A percentile compares a stretch with the other conserved stretches of the same genome.
Evolutionary conservation across 2,888 invertebrate species (phyloP).

Genomic region (Tenthredo amoena): DNA sequence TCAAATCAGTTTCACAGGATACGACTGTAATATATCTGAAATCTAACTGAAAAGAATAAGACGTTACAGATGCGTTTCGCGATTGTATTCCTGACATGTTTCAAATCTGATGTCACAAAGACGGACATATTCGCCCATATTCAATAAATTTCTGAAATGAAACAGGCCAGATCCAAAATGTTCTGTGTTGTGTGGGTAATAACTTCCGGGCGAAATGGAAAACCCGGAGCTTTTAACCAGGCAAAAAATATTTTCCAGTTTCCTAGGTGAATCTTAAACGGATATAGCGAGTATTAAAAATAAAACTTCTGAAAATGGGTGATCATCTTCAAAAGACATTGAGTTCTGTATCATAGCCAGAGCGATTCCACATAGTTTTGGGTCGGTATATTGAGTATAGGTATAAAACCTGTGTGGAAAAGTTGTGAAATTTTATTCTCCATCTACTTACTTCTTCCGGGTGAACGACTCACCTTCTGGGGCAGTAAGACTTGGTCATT

Average conservation of each 20-base stretch:
- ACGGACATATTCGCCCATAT: background rate
- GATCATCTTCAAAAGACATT: background rate
- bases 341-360: background rate
- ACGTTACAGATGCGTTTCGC: background rate
- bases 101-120: background rate
- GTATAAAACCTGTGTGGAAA: background rate
- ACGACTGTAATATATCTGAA: background rate
- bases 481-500: constrained; percentile 1
- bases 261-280: no score
- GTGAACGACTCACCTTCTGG: constrained; percentile 13
- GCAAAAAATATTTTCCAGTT: no score
- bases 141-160: background rate
- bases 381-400: background rate
- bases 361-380: background rate
- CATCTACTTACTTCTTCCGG: constrained; percentile 6
- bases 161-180: background rate
- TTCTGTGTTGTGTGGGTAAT: no score
- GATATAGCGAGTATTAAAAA: background rate
- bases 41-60: background rate
- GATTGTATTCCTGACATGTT: background rate
- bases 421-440: constrained; percentile 16
- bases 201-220: no score
- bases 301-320: background rate
- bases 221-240: no score
- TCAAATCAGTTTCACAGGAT: background rate